Percentiles rank a stretch among this genome's conserved stretches.
These are phyloP conservation scores for Plectus sambesii DNA, from an alignment of 1,140 invertebrate species.

Conservation along the genomic window DNA sequence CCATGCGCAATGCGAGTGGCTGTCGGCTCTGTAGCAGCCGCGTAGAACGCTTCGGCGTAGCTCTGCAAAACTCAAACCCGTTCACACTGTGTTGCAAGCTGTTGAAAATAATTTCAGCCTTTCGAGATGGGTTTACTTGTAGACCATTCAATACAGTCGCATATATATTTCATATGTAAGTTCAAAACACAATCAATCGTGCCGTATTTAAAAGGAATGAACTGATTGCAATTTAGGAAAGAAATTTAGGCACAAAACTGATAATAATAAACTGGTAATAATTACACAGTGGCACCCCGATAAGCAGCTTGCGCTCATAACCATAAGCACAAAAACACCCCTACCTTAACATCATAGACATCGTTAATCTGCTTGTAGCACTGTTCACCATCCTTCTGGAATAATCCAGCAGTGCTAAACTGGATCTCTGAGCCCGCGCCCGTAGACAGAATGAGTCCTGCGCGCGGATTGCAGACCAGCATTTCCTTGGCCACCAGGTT, in stretches of 20 bases:
- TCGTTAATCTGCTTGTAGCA: constrained; percentile 36
- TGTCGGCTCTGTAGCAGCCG: constrained; percentile 32
- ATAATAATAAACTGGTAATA: not conserved
- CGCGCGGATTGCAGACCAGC: constrained; percentile 43
- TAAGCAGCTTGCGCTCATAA: not conserved
- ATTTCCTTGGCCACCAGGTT: constrained; percentile 42
- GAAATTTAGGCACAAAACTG: too few relatives aligned
- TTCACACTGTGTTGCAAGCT: too few relatives aligned
- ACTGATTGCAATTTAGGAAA: too few relatives aligned
- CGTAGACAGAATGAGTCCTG: constrained; percentile 41
- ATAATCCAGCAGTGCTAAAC: constrained; percentile 39
- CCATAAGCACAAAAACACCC: constrained; percentile 5
- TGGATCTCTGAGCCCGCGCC: constrained; percentile 44
- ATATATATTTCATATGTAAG: constrained; percentile 11
- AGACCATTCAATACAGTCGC: too few relatives aligned
- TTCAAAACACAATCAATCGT: not conserved
- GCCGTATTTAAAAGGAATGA: too few relatives aligned
- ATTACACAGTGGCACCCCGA: not conserved
- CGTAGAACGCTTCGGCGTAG: constrained; percentile 39
- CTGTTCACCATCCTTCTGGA: constrained; percentile 31
- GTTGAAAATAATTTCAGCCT: too few relatives aligned
- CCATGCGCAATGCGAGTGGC: constrained; percentile 33
- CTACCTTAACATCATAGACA: constrained; percentile 34
- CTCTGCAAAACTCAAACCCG: too few relatives aligned
- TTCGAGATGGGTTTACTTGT: too few relatives aligned